Conservation (phyloP, 37 sponge, comb jelly and placozoan species). For the Halichondria panicea region DNA sequence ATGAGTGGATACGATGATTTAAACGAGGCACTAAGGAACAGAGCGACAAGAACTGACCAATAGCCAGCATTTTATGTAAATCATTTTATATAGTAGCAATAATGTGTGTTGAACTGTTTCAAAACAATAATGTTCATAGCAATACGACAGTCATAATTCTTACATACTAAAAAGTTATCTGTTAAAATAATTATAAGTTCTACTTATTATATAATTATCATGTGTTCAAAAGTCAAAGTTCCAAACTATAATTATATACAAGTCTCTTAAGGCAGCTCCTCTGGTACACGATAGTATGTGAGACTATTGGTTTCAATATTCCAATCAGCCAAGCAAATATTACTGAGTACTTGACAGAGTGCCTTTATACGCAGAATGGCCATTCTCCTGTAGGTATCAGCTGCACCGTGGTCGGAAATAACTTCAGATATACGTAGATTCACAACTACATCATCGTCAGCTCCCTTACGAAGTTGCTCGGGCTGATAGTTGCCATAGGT, state of each 20-base stretch:
- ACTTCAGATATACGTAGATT: conserved; percentile 60
- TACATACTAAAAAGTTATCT: no score
- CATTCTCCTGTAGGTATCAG: conserved; percentile 4
- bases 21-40: no score
- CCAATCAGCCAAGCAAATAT: conserved; percentile 88
- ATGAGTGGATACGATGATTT: no score
- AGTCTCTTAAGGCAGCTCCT: conserved; percentile 58
- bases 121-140: no score
- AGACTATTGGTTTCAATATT: conserved; percentile 40
- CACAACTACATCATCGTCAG: conserved; percentile 69
- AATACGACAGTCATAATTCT: no score
- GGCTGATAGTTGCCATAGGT: conserved; percentile 56
- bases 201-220: no score
- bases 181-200: no score
- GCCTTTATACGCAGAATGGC: conserved; percentile 80
- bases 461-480: conserved; percentile 66
- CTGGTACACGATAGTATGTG: conserved; percentile 64
- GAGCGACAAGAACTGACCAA: no score
- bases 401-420: conserved; percentile 62
- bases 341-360: conserved; percentile 69
- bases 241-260: not conserved
- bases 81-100: no score
- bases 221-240: no score
- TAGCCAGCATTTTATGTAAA: no score
- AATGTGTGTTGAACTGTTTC: no score